Evolutionary conservation across 2,113 vertebrate species (phyloP).

Genomic region (Ammodytes dubius): DNA sequence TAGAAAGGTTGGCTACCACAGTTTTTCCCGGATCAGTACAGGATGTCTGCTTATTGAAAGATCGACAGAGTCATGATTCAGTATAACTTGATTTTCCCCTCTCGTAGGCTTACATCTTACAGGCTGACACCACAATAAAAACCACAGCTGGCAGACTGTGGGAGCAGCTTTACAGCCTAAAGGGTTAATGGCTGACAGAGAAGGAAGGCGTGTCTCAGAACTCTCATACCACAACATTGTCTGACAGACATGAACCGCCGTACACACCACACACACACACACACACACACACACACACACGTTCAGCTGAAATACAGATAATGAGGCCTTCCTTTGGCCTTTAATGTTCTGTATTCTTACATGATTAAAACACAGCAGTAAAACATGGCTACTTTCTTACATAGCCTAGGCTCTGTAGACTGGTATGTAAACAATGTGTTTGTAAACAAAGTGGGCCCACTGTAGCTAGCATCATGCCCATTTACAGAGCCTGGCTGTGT

Average conservation of each 20-base stretch:
- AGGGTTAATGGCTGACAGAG: constrained; percentile 74
- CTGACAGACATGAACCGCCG: constrained; percentile 74
- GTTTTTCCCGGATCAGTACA: not conserved
- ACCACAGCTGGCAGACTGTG: constrained; percentile 37
- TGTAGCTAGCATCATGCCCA: too few relatives aligned
- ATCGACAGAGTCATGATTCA: constrained; percentile 11
- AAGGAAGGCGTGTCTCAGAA: constrained; percentile 61
- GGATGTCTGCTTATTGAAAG: constrained; percentile 21
- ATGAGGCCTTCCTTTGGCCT: constrained; percentile 14
- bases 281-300: not conserved
- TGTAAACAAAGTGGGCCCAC: too few relatives aligned
- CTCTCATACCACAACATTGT: constrained; percentile 58
- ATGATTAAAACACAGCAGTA: not conserved
- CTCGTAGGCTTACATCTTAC: constrained; percentile 8
- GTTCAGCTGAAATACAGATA: constrained; percentile 38
- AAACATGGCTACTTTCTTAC: not conserved
- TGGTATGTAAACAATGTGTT: too few relatives aligned
- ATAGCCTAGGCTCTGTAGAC: not conserved
- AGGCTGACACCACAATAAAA: constrained; percentile 16
- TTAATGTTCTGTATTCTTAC: not conserved
- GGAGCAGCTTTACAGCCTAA: constrained; percentile 47
- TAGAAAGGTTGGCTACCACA: not conserved
- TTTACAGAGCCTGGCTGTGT: too few relatives aligned
- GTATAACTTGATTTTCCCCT: constrained; percentile 28
- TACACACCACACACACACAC: constrained; percentile 44